phyloP scores from a whole-genome alignment of 2,888 invertebrate genomes.

The Drosophila mimica region DNA sequence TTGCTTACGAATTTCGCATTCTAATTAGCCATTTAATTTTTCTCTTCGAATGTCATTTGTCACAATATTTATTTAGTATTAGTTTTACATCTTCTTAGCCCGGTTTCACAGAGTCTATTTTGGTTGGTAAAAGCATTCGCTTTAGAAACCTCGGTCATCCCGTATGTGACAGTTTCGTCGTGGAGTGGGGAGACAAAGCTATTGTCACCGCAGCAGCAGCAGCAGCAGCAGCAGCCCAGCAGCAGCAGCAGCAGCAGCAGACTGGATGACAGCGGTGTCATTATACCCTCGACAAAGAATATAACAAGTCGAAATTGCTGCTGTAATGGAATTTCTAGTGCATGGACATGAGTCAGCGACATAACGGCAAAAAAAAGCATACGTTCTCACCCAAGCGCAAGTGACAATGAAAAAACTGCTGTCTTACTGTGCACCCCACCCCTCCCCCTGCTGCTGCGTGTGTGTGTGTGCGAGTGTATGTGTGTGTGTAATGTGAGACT shows the following conservation, averaged over 20 bases:
- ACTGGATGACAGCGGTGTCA: constrained; percentile 52
- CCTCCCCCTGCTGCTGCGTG: constrained; percentile 1
- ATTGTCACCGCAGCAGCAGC: constrained; percentile 26
- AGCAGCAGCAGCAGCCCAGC: neutral
- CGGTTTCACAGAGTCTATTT: constrained; percentile 4
- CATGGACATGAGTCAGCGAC: constrained; percentile 74
- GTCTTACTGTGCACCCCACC: constrained; percentile 25
- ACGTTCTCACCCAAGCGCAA: constrained; percentile 46
- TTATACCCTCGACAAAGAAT: constrained; percentile 49
- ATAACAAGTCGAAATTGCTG: constrained; percentile 64
- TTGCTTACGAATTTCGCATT: neutral
- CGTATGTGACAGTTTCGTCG: constrained; percentile 7
- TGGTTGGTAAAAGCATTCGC: constrained; percentile 16
- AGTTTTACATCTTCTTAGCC: neutral
- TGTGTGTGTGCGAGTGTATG: constrained; percentile 15
- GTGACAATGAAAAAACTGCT: constrained; percentile 71
- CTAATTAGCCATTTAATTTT: neutral
- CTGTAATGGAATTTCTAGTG: constrained; percentile 75
- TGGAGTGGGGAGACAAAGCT: neutral
- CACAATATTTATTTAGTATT: neutral
- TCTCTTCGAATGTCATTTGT: neutral
- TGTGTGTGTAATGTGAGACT: constrained; percentile 60
- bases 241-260: constrained; percentile 25
- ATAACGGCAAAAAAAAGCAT: constrained; percentile 47
- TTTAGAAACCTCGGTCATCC: constrained; percentile 7